Evolutionary conservation across 1,140 invertebrate species (phyloP), one percentile per base, ranked within the genome.

Genomic region (Odontomachus brunneus): DNA sequence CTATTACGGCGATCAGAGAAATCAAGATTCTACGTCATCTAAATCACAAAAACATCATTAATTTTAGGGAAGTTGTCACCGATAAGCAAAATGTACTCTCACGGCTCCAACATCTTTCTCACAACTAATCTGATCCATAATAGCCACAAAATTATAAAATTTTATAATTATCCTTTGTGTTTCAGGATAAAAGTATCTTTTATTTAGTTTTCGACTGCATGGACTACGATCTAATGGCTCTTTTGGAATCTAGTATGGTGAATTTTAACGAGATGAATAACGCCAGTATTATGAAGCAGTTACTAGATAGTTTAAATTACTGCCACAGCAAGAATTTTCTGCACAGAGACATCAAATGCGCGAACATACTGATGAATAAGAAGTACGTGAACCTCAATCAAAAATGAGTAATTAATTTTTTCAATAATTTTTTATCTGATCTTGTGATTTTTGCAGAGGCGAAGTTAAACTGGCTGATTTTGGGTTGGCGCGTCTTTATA

Each of bases 151-250:
- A 44, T 44, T 22, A 22, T 22, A 15, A 17, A 76, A 65, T 38
- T 53, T 1, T 15, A 73, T 49, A 12, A 38, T 59, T 0, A 60
- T 51, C 11, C 44, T 82, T 44, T 33, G 72, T 90, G 89, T 92
- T 93, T 15, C 92, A 97, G 96, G 97, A 98, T 89, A 98, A 98
- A 95, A 98, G 99, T 63, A 99, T 99, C 7, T 99, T 99, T 94
- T 99, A 99, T 95, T 95, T 99, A 67, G 99, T 99, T 4, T 99
- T 99, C 94, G 99, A 99, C 93, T 99, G 99, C 92, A 99, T 99
- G 98, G 99, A 99, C 94, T 99, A 99, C 92, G 99, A 99, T 95
- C 94, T 99, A 72, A 99, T 99, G 98, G 99, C 99, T 1, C 94
- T 99, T 1, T 94, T 99, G 55, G 99, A 99, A 92, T 99, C 98